Base-by-base conservation (phyloP, 2,797 vertebrate species). In the Betta splendens region DNA sequence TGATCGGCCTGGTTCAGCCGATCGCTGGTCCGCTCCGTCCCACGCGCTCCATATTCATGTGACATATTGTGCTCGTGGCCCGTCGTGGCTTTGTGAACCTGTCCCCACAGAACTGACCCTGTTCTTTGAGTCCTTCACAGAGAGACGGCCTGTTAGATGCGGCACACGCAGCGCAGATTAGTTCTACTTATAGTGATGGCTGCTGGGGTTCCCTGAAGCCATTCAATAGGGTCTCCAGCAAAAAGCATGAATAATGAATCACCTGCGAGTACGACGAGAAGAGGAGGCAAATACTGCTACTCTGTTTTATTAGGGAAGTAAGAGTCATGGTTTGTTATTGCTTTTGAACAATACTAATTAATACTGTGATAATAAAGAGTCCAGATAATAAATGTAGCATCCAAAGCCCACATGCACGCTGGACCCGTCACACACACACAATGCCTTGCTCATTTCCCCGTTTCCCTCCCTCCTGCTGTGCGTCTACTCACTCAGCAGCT, bases 401-500 rank as follows among this genome's bases (percentile, higher is more conserved):
- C n/a, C n/a, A n/a, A 29, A 33, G 5, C 13, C 7, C 6, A 46
- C n/a, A 44, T 38, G 37, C 20, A 16, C 38, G 10, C 39, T 9
- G 12, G 1, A 22, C 25, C 0, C 16, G 21, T 20, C 20, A 37
- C 31, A 35, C 7, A 63, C 26, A 47, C 16, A 17, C 29, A 21
- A 32, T 8, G 12, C 49, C 33, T 28, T 29, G 23, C 12, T 25
- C 21, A 44, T 22, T 20, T 16, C 15, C 12, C 3, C 9, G 3
- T 5, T 18, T 16, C 28, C 16, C 11, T 7, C 9, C 18, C n/a
- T 16, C 36, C 16, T 22, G n/a, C 42, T 15, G 3, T 3, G 18
- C 42, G 38, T 75, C 46, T 43, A 96, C 97, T 95, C 94, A 99
- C 97, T 94, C 94, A 98, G 94, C 90, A 98, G 95, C 95, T 95